A percentile compares a stretch with the other conserved stretches of the same genome.
Conservation (phyloP, 2,797 vertebrate genomes). For the Yasuhikotakia modesta region DNA sequence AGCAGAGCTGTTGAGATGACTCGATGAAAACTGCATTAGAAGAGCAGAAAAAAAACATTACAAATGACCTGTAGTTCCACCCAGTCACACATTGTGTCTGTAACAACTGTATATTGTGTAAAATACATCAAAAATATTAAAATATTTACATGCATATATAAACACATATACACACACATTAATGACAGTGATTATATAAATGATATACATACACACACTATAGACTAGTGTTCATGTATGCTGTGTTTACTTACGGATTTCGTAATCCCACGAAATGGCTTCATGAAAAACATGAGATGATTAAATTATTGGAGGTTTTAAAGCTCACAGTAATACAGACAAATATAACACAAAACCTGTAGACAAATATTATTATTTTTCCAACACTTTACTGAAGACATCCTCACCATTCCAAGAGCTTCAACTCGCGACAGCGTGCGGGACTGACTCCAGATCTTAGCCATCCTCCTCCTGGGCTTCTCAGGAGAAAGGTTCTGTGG, state of each 20-base stretch:
- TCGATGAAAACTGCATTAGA: constrained; percentile 75
- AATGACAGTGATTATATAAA: no score
- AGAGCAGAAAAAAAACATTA: background rate
- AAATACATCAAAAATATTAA: no score
- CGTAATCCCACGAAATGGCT: constrained; percentile 79
- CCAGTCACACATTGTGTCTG: no score
- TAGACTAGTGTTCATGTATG: no score
- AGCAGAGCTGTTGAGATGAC: constrained; percentile 71
- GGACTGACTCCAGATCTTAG: constrained; percentile 77
- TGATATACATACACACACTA: no score
- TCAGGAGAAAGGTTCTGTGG: constrained; percentile 78
- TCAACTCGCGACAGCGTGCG: constrained; percentile 77
- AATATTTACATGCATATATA: no score
- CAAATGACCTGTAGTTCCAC: no score
- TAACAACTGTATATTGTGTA: no score
- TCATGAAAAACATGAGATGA: constrained; percentile 68
- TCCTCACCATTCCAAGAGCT: constrained; percentile 75
- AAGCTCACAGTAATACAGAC: constrained; percentile 24
- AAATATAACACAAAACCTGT: background rate
- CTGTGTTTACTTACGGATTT: constrained; percentile 78
- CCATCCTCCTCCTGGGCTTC: constrained; percentile 78
- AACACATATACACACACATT: no score
- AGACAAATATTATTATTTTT: no score
- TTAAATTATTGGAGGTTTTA: constrained; percentile 60
- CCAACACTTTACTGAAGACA: no score